phyloP scores from a whole-genome alignment of 2,113 vertebrate genomes.

The Sceloporus undulatus region DNA sequence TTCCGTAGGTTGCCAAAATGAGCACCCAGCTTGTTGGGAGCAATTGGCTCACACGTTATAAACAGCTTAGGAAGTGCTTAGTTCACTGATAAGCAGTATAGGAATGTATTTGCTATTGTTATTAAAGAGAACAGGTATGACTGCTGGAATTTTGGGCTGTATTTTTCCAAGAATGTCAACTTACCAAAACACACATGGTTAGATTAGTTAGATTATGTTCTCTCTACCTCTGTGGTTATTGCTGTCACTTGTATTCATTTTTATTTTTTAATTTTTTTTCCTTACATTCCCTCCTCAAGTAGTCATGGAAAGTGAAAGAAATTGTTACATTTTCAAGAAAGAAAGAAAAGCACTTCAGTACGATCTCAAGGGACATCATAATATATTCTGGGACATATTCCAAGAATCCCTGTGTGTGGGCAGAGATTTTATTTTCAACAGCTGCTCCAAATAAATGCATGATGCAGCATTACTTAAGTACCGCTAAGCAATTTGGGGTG shows the following conservation, averaged over 20 bases:
- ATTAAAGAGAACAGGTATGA: too few species aligned
- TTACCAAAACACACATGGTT: neutral
- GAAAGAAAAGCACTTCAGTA: neutral
- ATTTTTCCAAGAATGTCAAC: too few species aligned
- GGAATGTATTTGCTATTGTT: too few species aligned
- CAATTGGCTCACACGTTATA: too few species aligned
- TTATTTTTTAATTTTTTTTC: too few species aligned
- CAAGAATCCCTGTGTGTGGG: neutral
- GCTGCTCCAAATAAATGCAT: too few species aligned
- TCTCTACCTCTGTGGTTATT: neutral
- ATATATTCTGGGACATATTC: constrained; percentile 6
- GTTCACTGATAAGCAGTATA: too few species aligned
- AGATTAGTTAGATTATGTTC: neutral
- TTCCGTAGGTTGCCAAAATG: too few species aligned
- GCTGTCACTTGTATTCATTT: neutral
- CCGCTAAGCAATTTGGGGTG: neutral
- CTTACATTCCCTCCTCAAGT: too few species aligned
- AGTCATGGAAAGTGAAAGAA: neutral
- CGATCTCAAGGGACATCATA: neutral
- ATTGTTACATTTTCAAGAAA: neutral
- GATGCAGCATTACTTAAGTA: neutral
- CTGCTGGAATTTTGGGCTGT: too few species aligned
- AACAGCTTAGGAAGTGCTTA: too few species aligned
- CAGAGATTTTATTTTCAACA: neutral
- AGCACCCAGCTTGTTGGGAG: too few species aligned